Conservation (phyloP, 1,140 invertebrate genomes). For the Paralvinella palmiformis region DNA sequence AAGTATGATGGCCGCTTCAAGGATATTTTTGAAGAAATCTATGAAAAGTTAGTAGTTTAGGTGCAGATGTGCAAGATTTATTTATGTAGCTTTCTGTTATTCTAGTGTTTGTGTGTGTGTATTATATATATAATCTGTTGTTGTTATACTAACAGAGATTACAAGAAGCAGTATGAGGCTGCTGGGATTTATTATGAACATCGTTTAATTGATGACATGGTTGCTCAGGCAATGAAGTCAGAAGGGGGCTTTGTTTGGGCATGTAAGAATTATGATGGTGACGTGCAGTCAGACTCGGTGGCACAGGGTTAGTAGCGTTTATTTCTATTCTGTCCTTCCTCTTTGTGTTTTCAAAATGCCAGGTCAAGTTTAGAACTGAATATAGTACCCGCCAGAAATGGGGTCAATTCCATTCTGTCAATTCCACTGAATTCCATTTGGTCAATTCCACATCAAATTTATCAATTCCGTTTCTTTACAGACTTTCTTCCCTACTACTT, state of each 20-base stretch:
- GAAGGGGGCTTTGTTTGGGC: constrained; percentile 99
- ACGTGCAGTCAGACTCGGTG: constrained; percentile 96
- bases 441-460: too few relatives aligned
- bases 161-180: constrained; percentile 78
- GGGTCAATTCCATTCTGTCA: too few relatives aligned
- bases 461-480: too few relatives aligned
- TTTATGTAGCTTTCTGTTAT: too few relatives aligned
- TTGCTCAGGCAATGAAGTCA: constrained; percentile 95
- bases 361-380: too few relatives aligned
- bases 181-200: constrained; percentile 94
- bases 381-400: too few relatives aligned
- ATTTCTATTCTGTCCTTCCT: too few relatives aligned
- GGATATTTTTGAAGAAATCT: constrained; percentile 97
- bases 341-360: too few relatives aligned
- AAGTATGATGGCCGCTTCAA: constrained; percentile 97
- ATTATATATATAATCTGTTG: constrained; percentile 13
- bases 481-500: too few relatives aligned
- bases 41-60: constrained; percentile 70
- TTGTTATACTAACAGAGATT: constrained; percentile 60
- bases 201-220: constrained; percentile 98
- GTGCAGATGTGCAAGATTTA: neutral
- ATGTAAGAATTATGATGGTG: constrained; percentile 98
- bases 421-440: too few relatives aligned
- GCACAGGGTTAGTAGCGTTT: constrained; percentile 70
- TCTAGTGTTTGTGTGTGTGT: too few relatives aligned